phyloP scores from a whole-genome alignment of 1,140 invertebrate species.

The Ptiloglossa arizonensis region DNA sequence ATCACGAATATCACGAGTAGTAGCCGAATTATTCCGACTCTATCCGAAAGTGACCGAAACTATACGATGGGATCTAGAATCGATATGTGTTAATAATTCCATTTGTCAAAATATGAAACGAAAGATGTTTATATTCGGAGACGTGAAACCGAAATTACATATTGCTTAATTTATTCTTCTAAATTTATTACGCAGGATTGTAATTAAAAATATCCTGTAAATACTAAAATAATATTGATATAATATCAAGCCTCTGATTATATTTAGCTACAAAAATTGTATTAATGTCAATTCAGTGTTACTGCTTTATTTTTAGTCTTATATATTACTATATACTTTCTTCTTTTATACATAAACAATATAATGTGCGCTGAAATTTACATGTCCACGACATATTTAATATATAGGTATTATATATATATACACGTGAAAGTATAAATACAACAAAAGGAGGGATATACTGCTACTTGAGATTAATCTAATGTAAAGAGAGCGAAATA shows the following conservation, averaged over 20 bases:
- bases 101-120: too few relatives aligned
- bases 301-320: not conserved
- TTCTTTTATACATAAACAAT: conserved; percentile 19
- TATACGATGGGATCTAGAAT: conserved; percentile 8
- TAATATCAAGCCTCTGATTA: too few relatives aligned
- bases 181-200: not conserved
- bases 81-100: not conserved
- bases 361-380: conserved; percentile 10
- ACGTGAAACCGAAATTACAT: too few relatives aligned
- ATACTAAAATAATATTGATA: too few relatives aligned
- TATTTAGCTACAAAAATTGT: not conserved
- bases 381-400: not conserved
- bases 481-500: not conserved
- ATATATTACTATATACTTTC: conserved; percentile 25
- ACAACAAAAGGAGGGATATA: not conserved
- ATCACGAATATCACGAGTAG: not conserved
- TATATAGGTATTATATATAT: not conserved
- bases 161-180: not conserved
- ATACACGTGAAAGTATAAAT: not conserved
- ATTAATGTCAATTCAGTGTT: not conserved
- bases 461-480: not conserved
- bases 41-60: conserved; percentile 12
- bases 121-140: too few relatives aligned
- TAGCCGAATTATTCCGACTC: conserved; percentile 1
- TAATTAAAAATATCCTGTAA: too few relatives aligned